Conservation (phyloP, 2,888 invertebrate genomes). For the Tetramorium bicarinatum region DNA sequence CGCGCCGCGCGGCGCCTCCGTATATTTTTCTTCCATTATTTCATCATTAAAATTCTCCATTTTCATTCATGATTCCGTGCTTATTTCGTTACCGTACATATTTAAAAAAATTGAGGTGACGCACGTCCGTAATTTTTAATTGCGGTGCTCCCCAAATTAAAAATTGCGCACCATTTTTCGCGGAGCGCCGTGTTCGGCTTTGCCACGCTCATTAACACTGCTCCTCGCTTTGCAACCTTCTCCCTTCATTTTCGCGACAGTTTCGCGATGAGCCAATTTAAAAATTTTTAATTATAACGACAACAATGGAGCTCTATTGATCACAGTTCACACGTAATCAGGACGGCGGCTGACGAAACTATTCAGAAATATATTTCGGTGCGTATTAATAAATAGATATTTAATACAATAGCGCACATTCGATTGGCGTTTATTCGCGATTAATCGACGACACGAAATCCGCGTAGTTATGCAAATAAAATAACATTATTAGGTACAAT, state of each 20-base stretch:
- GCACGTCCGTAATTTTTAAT: constrained; percentile 43
- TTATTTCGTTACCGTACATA: not conserved
- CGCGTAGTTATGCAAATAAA: not conserved
- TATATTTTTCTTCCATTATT: not conserved
- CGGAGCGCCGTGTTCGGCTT: not conserved
- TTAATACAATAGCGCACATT: not conserved
- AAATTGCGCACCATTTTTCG: constrained; percentile 26
- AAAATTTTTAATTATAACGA: constrained; percentile 45
- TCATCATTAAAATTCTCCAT: constrained; percentile 14
- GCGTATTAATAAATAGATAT: not conserved
- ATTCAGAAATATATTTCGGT: not conserved
- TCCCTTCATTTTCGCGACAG: constrained; percentile 11
- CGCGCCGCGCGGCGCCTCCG: not conserved
- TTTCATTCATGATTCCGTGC: not conserved
- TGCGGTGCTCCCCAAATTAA: constrained; percentile 29
- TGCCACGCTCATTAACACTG: constrained; percentile 30
- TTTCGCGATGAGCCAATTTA: not conserved
- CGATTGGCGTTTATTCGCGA: constrained; percentile 5
- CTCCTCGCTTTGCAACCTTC: constrained; percentile 6
- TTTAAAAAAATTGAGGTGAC: not conserved
- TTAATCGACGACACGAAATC: constrained; percentile 18
- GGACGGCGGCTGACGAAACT: not conserved
- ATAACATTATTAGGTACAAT: constrained; percentile 10
- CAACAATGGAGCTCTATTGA: not conserved
- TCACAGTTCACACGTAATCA: not conserved